Percentiles rank a stretch among this genome's conserved stretches.
Evolutionary conservation across 1,140 invertebrate species (phyloP).

Genomic region (Drosophila prosaltans): DNA sequence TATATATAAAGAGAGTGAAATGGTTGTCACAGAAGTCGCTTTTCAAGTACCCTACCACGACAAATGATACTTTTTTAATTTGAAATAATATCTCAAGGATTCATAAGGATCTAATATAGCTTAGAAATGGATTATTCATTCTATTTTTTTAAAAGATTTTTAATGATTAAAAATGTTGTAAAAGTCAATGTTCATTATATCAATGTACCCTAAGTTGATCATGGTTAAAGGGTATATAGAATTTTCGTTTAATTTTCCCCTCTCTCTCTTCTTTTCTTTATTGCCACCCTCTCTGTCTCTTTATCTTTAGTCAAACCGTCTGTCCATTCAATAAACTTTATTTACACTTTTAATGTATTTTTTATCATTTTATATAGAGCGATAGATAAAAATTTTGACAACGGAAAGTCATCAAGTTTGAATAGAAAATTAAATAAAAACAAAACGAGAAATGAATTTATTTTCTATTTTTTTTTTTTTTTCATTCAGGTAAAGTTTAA

Average conservation of each 20-base stretch:
- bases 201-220: no score
- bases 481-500: not conserved
- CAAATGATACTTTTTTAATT: no score
- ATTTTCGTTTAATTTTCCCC: not conserved
- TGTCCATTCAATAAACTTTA: conserved; percentile 59
- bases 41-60: no score
- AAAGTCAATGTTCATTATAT: no score
- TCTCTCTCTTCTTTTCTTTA: no score
- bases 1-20: no score
- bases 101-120: no score
- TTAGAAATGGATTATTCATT: no score
- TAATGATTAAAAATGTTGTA: not conserved
- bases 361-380: conserved; percentile 65
- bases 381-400: conserved; percentile 79
- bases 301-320: not conserved
- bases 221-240: not conserved
- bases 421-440: conserved; percentile 15
- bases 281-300: no score
- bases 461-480: no score
- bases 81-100: no score
- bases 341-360: conserved; percentile 59
- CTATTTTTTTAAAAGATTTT: no score
- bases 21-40: conserved; percentile 8
- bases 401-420: conserved; percentile 58
- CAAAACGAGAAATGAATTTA: not conserved